A percentile compares a stretch with the other conserved stretches of the same genome.
Conservation (phyloP, 1,140 invertebrate genomes). For the Drosophila obscura region DNA sequence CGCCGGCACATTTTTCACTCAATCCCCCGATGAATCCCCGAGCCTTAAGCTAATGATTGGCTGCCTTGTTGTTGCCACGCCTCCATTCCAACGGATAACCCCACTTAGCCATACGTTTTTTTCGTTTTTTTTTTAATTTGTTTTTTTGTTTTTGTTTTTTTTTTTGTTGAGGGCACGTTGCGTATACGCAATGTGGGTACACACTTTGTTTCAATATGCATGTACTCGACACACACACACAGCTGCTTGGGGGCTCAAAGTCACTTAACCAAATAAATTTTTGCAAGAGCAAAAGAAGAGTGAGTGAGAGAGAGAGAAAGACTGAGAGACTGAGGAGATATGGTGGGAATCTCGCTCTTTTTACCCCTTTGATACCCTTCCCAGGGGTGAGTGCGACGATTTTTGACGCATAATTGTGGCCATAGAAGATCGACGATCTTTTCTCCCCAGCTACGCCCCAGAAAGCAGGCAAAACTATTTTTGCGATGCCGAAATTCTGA, state of each 20-base stretch:
- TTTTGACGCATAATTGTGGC: too few relatives aligned
- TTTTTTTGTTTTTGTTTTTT: background rate
- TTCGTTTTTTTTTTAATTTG: conserved; percentile 28
- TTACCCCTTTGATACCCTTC: background rate
- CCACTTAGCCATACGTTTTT: background rate
- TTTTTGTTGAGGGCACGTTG: conserved; percentile 43
- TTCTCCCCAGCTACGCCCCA: too few relatives aligned
- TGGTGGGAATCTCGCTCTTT: background rate
- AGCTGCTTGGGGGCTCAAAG: conserved; percentile 56
- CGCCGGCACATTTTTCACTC: conserved; percentile 4
- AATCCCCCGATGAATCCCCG: background rate
- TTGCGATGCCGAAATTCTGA: too few relatives aligned
- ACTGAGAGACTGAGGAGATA: background rate
- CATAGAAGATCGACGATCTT: too few relatives aligned
- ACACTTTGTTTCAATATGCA: conserved; percentile 80
- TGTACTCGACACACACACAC: conserved; percentile 39
- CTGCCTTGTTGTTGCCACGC: conserved; percentile 21
- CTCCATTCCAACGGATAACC: background rate
- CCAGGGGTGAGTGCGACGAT: too few relatives aligned
- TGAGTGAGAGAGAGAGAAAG: background rate
- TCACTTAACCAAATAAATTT: conserved; percentile 81
- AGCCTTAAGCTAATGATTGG: conserved; percentile 61
- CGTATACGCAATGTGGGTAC: conserved; percentile 72
- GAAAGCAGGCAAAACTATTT: too few relatives aligned
- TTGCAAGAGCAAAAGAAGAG: conserved; percentile 26